phyloP scores from a whole-genome alignment of 2,797 vertebrate species.

The Acrossocheilus wenchowensis region DNA sequence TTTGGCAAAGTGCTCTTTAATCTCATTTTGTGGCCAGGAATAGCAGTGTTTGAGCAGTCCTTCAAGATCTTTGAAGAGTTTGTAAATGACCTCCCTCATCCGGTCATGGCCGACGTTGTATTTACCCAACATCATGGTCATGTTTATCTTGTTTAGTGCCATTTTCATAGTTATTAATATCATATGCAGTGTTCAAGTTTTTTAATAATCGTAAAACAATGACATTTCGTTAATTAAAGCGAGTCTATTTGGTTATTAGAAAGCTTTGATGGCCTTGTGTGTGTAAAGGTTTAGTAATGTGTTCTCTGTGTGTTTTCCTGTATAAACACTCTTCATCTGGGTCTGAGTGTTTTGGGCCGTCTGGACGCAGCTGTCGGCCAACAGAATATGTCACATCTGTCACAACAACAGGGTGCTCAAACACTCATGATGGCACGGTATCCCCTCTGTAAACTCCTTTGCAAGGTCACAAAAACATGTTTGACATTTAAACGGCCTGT shows the following conservation, averaged over 20 bases:
- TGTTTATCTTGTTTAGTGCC: conserved; percentile 41
- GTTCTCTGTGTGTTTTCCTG: conserved; percentile 34
- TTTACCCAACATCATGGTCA: conserved; percentile 68
- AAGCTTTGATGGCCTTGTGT: neutral
- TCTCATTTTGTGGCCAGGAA: conserved; percentile 61
- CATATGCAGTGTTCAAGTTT: neutral
- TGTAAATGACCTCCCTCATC: conserved; percentile 62
- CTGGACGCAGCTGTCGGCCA: conserved; percentile 41
- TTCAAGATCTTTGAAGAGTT: conserved; percentile 57
- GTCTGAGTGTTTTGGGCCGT: conserved; percentile 24
- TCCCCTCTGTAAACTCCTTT: conserved; percentile 33
- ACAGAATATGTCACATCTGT: conserved; percentile 41
- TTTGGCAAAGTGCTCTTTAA: conserved; percentile 54
- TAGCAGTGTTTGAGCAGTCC: conserved; percentile 72
- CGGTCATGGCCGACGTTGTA: conserved; percentile 70
- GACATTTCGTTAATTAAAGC: neutral
- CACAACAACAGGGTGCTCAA: conserved; percentile 46
- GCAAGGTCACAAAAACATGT: conserved; percentile 27
- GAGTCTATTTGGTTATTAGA: neutral
- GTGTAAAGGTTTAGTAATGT: conserved; percentile 27
- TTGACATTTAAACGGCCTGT: conserved; percentile 26
- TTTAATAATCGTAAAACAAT: neutral
- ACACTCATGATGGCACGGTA: conserved; percentile 40
- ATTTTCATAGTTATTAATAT: neutral
- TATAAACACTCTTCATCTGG: conserved; percentile 53